Base-by-base conservation (phyloP, 35 echinoderm and acorn worm species). In the Stichopus chloronotus region DNA sequence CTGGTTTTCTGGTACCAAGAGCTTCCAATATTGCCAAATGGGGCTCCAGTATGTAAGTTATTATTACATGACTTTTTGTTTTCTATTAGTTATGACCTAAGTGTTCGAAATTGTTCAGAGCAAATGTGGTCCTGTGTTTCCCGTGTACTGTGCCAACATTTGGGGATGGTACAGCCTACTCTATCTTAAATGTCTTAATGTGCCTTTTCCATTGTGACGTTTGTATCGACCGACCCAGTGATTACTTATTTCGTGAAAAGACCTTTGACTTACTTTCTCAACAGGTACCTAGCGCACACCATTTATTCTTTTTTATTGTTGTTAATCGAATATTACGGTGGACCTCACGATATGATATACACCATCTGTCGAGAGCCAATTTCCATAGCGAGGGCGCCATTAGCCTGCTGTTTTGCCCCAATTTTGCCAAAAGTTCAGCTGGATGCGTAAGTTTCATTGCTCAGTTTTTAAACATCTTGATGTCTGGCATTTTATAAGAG, bases 21-120 rank as follows among this genome's bases (percentile, higher is more conserved):
- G 86, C 86, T 23, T 88, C 86, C 12, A 88, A 88, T 52, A 88
- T 88, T 59, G 86, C 25, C 17, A 88, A 88, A 88, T 88, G 86
- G 86, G 86, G 86, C 25, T 88, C 86, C 12, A 88, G 86, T 61
- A 88, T 88, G 86, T 88, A 24, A 88, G 86, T 83, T 25, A 7
- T 21, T 4, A n/a, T 74, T 74, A 74, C 7, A 43, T 43, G 30
- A 43, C 30, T 43, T 43, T 43, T 43, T 43, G 30, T 43, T 43
- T 43, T 43, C 30, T 43, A 3, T 43, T 43, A 43, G 1, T 43
- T 43, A 43, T 0, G 30, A 43, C 30, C 30, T 43, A 43, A 43
- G 30, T 43, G 3, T 43, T 43, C 30, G 30, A 43, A 43, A 43
- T 43, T 43, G 30, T 43, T 43, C 30, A 43, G 30, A 43, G 30